Base-by-base conservation (phyloP, 2,113 vertebrate genomes). In the Albula glossodonta region DNA sequence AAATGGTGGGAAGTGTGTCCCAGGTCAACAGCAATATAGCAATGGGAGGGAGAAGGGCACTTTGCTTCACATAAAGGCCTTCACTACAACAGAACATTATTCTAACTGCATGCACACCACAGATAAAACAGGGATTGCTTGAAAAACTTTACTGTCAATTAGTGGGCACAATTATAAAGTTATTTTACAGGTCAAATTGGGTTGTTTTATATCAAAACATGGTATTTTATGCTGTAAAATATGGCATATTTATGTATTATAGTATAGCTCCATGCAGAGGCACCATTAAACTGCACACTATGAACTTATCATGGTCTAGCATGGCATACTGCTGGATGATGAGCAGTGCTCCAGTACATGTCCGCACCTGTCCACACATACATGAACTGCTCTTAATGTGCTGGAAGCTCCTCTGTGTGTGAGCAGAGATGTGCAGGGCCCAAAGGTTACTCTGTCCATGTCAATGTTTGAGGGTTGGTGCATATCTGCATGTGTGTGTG, bases 401-500 rank as follows among this genome's bases (percentile, higher is more conserved):
- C 2, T 31, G n/a, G n/a, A 74, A 74, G 70, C 70, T n/a, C 70
- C 22, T 0, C 70, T 74, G n/a, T 74, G 70, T 74, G 70, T 74
- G 70, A 9, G 70, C 8, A 60, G 5, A 70, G 19, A 70, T n/a
- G 22, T 4, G 19, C 3, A 70, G 70, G 0, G 70, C 79, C 17
- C 48, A 50, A 80, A 80, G 41, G 49, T 48, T 50, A 80, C 49
- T 50, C 25, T 7, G 49, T 19, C 13, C 50, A 51, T 51, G 17
- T 51, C 48, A 22, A 85, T 25, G 9, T 5, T 4, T 25, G 11
- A 60, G 51, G n/a, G 81, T 50, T 15, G 22, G n/a, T 15, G 12
- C n/a, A 77, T 74, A 84, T 84, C 63, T 77, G 41, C 1, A 31
- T 82, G 83, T 87, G 50, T 50, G 86, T 89, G 66, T 85, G 88